Percentiles rank a stretch among this genome's conserved stretches.
Evolutionary conservation across 2,888 invertebrate species (phyloP).

Genomic region (Crioceris asparagi): DNA sequence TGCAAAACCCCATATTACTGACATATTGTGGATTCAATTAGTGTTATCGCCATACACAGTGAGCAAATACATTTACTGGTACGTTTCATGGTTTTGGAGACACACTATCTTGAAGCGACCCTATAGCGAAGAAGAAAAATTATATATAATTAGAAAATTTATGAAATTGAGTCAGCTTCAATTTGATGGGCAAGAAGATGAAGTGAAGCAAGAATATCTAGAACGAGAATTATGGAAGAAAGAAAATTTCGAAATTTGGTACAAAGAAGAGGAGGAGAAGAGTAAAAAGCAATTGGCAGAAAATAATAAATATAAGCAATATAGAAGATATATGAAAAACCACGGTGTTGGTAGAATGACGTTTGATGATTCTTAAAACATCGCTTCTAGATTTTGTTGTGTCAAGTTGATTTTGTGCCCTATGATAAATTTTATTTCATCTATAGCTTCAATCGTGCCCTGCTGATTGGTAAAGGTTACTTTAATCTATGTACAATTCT

Average conservation of each 20-base stretch:
- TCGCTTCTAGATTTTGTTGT: no score
- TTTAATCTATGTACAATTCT: no score
- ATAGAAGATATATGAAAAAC: constrained; percentile 80
- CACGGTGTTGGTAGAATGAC: constrained; percentile 83
- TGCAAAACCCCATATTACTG: constrained; percentile 66
- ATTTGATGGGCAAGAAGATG: constrained; percentile 63
- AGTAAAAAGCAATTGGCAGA: constrained; percentile 76
- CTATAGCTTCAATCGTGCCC: no score
- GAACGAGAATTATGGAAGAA: constrained; percentile 71
- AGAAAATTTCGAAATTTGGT: constrained; percentile 71
- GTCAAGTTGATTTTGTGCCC: no score
- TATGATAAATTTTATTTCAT: no score
- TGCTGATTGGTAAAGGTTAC: no score
- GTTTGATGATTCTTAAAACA: constrained; percentile 74
- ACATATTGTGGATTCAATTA: constrained; percentile 77
- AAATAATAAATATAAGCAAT: constrained; percentile 78
- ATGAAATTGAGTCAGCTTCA: constrained; percentile 63
- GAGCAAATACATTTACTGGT: constrained; percentile 62
- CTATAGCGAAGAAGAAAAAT: constrained; percentile 73
- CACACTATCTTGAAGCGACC: constrained; percentile 63
- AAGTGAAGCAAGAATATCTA: constrained; percentile 62
- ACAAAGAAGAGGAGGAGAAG: constrained; percentile 71
- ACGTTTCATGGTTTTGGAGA: constrained; percentile 70
- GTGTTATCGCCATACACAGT: constrained; percentile 68
- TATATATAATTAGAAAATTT: constrained; percentile 70